Conservation (phyloP, 2,888 invertebrate species). For the Drosophila phalerata region DNA sequence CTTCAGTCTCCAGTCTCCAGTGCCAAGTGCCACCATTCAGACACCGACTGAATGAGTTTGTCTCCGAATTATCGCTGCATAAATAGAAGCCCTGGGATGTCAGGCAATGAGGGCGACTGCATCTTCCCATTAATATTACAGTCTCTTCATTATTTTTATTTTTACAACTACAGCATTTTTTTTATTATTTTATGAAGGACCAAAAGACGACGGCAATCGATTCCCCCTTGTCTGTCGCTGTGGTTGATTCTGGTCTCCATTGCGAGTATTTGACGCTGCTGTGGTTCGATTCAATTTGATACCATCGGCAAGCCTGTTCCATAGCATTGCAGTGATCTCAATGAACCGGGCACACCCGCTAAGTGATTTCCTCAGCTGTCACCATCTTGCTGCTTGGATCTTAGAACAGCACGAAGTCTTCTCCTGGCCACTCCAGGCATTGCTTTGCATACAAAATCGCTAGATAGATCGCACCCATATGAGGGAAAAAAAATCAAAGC, state of each 20-base stretch:
- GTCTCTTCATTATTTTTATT: slow-evolving; percentile 56
- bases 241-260: slow-evolving; percentile 21
- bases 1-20: background rate
- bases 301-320: slow-evolving; percentile 22
- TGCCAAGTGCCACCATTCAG: slow-evolving; percentile 3
- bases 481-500: slow-evolving; percentile 8
- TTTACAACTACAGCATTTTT: slow-evolving; percentile 39
- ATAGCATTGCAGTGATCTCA: slow-evolving; percentile 48
- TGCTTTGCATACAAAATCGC: slow-evolving; percentile 47
- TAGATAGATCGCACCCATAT: slow-evolving; percentile 42
- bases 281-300: slow-evolving; percentile 15
- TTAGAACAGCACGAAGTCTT: background rate
- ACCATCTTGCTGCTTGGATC: background rate
- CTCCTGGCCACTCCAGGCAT: background rate
- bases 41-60: slow-evolving; percentile 40
- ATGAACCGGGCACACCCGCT: slow-evolving; percentile 57
- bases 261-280: background rate
- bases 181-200: slow-evolving; percentile 38
- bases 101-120: slow-evolving; percentile 36
- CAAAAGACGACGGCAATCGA: slow-evolving; percentile 23
- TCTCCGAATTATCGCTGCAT: slow-evolving; percentile 74
- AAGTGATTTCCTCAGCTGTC: slow-evolving; percentile 58
- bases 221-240: background rate
- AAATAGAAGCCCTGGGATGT: slow-evolving; percentile 53
- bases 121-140: slow-evolving; percentile 13